Percentiles rank a stretch among this genome's conserved stretches.
Evolutionary conservation across 1,140 invertebrate genomes (phyloP).

Genomic region (Aricia agestis): DNA sequence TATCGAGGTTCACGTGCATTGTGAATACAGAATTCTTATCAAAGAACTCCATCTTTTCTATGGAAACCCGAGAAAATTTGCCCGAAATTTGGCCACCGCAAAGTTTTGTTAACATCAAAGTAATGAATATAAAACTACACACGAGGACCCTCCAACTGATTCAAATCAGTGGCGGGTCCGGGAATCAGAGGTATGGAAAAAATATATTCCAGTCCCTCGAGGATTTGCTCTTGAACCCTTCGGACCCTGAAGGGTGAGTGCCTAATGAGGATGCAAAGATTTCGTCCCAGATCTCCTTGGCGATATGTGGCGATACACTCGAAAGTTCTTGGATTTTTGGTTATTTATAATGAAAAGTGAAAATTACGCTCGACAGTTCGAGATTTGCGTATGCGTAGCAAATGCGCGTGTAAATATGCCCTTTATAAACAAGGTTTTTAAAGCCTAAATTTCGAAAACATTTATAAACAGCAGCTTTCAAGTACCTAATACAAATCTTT

Average conservation of each 20-base stretch:
- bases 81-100: background rate
- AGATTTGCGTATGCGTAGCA: too few species aligned
- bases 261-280: background rate
- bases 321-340: background rate
- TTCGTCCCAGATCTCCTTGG: background rate
- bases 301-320: background rate
- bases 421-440: too few species aligned
- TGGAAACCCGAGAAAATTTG: constrained; percentile 1
- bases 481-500: too few species aligned
- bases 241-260: background rate
- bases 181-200: constrained; percentile 15
- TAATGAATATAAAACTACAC: constrained; percentile 21
- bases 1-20: too few species aligned
- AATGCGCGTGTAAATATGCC: too few species aligned
- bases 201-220: constrained; percentile 5
- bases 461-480: too few species aligned
- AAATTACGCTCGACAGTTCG: too few species aligned
- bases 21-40: background rate
- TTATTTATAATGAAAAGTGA: too few species aligned
- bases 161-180: constrained; percentile 9
- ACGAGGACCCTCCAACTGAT: constrained; percentile 6
- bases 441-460: too few species aligned
- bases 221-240: constrained; percentile 5
- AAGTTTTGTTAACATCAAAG: constrained; percentile 14
- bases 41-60: constrained; percentile 1